Conservation (phyloP, 2,797 vertebrate species). For the Scarus forsteni region DNA sequence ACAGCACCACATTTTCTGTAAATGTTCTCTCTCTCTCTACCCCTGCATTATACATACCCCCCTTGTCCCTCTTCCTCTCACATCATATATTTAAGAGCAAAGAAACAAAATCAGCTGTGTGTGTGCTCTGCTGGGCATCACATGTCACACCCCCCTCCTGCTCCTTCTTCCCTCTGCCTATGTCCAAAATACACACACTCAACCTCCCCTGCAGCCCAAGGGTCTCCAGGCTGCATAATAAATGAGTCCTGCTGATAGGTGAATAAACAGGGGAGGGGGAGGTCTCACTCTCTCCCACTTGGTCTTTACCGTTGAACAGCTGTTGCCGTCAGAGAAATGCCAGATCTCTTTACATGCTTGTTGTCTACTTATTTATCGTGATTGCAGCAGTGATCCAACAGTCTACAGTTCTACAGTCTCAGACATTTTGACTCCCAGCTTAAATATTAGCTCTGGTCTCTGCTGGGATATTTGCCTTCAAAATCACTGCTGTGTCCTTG, state of each 20-base stretch:
- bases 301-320: constrained; percentile 74
- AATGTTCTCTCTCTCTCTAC: background rate
- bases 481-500: constrained; percentile 50
- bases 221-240: constrained; percentile 83
- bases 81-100: constrained; percentile 30
- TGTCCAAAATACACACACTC: constrained; percentile 51
- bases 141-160: constrained; percentile 10
- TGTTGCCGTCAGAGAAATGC: constrained; percentile 71
- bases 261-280: constrained; percentile 54
- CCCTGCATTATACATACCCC: constrained; percentile 17
- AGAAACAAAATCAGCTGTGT: constrained; percentile 58
- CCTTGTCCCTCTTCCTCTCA: constrained; percentile 27
- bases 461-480: constrained; percentile 19
- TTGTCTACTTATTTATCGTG: constrained; percentile 65
- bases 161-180: background rate
- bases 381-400: constrained; percentile 54
- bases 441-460: constrained; percentile 48
- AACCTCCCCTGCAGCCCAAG: constrained; percentile 56
- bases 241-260: constrained; percentile 80
- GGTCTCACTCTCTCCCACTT: constrained; percentile 6
- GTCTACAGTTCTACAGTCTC: constrained; percentile 35
- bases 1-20: background rate
- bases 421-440: constrained; percentile 50
- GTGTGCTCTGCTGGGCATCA: constrained; percentile 26
- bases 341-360: constrained; percentile 69